Evolutionary conservation across 2,888 invertebrate species (phyloP), one percentile per base, ranked within the genome.

Genomic region (Latrodectus hesperus): DNA sequence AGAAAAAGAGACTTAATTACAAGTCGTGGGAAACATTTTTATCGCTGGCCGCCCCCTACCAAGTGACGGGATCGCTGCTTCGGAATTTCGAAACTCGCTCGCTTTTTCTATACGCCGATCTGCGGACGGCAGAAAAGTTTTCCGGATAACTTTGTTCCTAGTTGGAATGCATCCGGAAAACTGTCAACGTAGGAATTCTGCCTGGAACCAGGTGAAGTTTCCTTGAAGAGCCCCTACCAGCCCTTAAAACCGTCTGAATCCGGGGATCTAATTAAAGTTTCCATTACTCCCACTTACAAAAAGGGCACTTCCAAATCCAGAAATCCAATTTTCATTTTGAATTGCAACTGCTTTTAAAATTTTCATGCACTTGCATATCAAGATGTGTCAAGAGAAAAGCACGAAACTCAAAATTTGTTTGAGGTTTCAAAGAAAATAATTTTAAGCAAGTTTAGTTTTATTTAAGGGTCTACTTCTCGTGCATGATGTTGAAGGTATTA

Each of bases 1-100:
- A 78, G 76, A 70, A 83, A 83, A 76, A 60, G 73, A 84, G 77
- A 84, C 84, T 84, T 84, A 84, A 84, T 84, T 84, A 84, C 84
- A 74, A 64, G 64, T 73, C 73, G 51, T 52, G 60, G 12, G 11
- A 55, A 80, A 86, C 65, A 81, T 81, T 86, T 86, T 86, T 86
- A 81, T 81, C 71, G 76, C 60, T 55, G 12, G 55, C 16, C 68
- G 51, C 26, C 26, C 68, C 55, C 76, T 51, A 17, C 64, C 12
- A 11, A 49, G 38, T 68, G 72, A 71, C 55, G 81, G 65, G 81
- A 52, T 65, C 67, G 52, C 67, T 60, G 52, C 22, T 26, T 51
- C 52, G 81, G 86, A 81, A 86, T 77, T 86, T 75, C 67, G 75
- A 81, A 86, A 86, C 72, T 6, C 76, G 55, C 52, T 16, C 67